Evolutionary conservation across 2,888 invertebrate genomes (phyloP).

Genomic region (Galerucella nymphaeae): DNA sequence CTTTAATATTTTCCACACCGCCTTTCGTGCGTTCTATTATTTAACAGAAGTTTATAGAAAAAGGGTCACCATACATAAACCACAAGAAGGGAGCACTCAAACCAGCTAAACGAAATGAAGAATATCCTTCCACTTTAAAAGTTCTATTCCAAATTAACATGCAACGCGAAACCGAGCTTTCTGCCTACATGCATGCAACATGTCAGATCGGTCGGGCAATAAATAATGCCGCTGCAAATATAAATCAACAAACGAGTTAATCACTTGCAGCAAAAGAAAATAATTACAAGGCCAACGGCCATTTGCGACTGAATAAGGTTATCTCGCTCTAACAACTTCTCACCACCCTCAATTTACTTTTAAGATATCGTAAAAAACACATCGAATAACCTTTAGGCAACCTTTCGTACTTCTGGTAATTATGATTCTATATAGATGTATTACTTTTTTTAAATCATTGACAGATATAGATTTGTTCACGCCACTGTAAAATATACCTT

Average conservation of each 20-base stretch:
- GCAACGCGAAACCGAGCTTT: slow-evolving; percentile 64
- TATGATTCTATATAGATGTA: slow-evolving; percentile 21
- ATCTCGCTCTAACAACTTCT: slow-evolving; percentile 42
- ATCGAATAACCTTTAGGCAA: slow-evolving; percentile 20
- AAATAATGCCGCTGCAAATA: slow-evolving; percentile 63
- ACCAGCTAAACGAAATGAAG: slow-evolving; percentile 43
- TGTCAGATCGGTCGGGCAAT: slow-evolving; percentile 62
- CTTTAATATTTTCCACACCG: background rate
- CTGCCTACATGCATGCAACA: slow-evolving; percentile 65
- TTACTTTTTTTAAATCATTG: slow-evolving; percentile 2
- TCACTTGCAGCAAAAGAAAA: slow-evolving; percentile 65
- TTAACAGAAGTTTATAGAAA: slow-evolving; percentile 20
- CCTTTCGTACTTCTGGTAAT: slow-evolving; percentile 35
- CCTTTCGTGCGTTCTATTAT: slow-evolving; percentile 9
- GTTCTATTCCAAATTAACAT: slow-evolving; percentile 63
- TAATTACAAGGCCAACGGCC: slow-evolving; percentile 65
- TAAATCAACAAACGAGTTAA: slow-evolving; percentile 67
- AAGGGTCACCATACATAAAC: slow-evolving; percentile 14
- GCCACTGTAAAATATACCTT: background rate
- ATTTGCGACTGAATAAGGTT: slow-evolving; percentile 52
- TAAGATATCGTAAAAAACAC: slow-evolving; percentile 35
- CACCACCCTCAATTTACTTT: slow-evolving; percentile 47
- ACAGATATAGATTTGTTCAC: background rate
- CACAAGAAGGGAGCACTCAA: slow-evolving; percentile 22
- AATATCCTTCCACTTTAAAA: slow-evolving; percentile 49